phyloP scores from a whole-genome alignment of 2,888 invertebrate species.

The Lithophane socia region DNA sequence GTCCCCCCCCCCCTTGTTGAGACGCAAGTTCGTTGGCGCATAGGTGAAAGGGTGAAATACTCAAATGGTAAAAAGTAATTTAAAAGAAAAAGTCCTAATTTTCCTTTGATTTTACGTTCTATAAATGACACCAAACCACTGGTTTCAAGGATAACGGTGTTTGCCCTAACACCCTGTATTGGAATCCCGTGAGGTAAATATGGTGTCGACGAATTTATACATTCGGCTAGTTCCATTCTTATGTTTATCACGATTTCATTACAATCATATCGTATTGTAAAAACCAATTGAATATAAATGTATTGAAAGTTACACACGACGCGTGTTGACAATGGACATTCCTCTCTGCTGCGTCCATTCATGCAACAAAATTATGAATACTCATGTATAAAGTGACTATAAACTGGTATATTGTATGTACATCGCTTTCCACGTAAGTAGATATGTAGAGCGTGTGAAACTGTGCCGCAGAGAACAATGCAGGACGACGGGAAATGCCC shows the following conservation, averaged over 20 bases:
- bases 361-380: conserved; percentile 73
- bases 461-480: conserved; percentile 72
- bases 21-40: no score
- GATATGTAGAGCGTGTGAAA: conserved; percentile 81
- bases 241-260: conserved; percentile 25
- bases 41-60: no score
- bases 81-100: no score
- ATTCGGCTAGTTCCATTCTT: not conserved
- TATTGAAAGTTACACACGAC: conserved; percentile 50
- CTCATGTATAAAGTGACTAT: conserved; percentile 69
- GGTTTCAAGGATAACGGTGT: no score
- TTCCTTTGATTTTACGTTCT: no score
- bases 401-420: conserved; percentile 33
- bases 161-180: no score
- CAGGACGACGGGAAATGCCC: conserved; percentile 65
- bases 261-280: conserved; percentile 41
- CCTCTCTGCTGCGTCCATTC: conserved; percentile 72
- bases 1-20: no score
- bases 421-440: conserved; percentile 74
- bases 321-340: conserved; percentile 60
- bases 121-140: no score
- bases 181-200: not conserved
- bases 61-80: no score
- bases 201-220: not conserved
- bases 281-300: conserved; percentile 46